Percentiles rank a stretch among this genome's conserved stretches.
phyloP scores from a whole-genome alignment of 2,888 invertebrate genomes.

The Acrobasis consociella region DNA sequence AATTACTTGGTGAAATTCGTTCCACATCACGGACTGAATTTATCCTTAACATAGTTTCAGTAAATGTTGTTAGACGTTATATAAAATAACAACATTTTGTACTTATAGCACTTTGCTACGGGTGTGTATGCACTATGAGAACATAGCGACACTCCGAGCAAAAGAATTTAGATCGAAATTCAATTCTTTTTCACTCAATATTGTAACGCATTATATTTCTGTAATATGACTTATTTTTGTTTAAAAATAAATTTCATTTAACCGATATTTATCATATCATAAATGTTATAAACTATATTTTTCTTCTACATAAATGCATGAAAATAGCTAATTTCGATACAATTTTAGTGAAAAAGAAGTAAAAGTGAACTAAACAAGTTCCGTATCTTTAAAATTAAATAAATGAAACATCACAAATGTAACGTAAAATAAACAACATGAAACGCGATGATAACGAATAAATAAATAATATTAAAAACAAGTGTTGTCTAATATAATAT shows the following conservation, averaged over 20 bases:
- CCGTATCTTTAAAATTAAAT: background rate
- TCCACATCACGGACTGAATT: too few relatives aligned
- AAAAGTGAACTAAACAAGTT: background rate
- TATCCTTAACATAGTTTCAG: too few relatives aligned
- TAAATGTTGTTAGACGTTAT: too few relatives aligned
- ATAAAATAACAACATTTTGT: constrained; percentile 25
- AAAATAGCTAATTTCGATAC: background rate
- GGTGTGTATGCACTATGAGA: constrained; percentile 38
- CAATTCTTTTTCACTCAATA: constrained; percentile 5
- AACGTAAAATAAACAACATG: constrained; percentile 23
- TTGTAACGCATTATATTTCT: background rate
- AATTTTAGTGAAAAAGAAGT: constrained; percentile 6
- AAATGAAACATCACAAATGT: background rate
- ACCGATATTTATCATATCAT: too few relatives aligned
- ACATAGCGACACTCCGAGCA: constrained; percentile 40
- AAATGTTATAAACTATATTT: too few relatives aligned
- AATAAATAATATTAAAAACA: constrained; percentile 23
- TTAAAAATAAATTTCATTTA: too few relatives aligned
- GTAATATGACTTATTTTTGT: background rate
- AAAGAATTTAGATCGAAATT: background rate
- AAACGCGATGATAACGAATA: constrained; percentile 29
- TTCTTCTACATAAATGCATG: background rate
- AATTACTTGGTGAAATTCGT: background rate
- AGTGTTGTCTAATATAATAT: background rate
- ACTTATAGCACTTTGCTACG: constrained; percentile 34